phyloP scores from a whole-genome alignment of 2,113 vertebrate genomes.

The Otocyon megalotis region DNA sequence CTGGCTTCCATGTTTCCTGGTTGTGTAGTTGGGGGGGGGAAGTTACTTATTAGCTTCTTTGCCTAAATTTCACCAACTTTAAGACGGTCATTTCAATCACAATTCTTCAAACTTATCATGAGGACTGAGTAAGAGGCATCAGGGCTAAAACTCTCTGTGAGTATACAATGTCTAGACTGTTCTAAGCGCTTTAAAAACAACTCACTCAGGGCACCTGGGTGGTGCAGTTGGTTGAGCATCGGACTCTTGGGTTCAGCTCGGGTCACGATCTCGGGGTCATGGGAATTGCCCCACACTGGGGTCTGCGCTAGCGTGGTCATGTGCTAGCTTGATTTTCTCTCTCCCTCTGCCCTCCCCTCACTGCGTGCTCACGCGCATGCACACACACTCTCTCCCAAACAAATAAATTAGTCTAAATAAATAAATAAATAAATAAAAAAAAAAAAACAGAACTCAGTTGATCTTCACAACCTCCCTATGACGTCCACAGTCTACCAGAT shows the following conservation, averaged over 20 bases:
- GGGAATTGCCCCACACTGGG: background rate
- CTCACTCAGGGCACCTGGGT: background rate
- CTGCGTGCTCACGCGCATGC: background rate
- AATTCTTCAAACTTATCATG: background rate
- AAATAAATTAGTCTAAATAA: background rate
- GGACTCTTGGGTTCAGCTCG: background rate
- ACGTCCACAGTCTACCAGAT: background rate
- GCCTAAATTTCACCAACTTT: background rate
- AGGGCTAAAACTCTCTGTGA: background rate
- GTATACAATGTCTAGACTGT: background rate
- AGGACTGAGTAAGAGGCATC: background rate
- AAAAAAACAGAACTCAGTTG: background rate
- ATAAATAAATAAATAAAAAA: background rate
- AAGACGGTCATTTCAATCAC: background rate
- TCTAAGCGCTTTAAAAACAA: background rate
- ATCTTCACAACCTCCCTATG: background rate
- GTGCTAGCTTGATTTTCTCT: background rate
- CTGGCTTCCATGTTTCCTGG: background rate
- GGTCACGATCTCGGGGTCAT: background rate
- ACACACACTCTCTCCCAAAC: background rate
- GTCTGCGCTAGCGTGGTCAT: background rate
- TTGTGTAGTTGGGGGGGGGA: background rate
- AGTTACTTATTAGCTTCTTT: background rate
- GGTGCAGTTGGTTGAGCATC: background rate
- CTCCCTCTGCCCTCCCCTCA: background rate